Percentiles rank a stretch among this genome's conserved stretches.
phyloP scores from a whole-genome alignment of 2,113 vertebrate species.

The Philantomba maxwellii region DNA sequence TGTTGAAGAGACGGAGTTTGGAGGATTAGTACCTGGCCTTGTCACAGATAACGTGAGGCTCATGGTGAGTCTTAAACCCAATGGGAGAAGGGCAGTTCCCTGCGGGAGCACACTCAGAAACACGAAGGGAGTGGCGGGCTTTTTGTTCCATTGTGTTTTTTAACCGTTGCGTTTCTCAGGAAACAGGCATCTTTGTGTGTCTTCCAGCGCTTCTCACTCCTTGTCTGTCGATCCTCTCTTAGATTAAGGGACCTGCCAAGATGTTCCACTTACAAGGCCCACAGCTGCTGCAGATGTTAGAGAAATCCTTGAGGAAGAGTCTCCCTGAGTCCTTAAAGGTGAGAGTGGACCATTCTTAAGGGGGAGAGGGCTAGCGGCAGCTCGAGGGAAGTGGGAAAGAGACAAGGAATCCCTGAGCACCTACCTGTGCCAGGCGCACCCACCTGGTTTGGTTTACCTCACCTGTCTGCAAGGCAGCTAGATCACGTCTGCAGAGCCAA shows the following conservation, averaged over 20 bases:
- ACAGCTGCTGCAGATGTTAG: conserved; percentile 25
- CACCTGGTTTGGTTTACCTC: not conserved
- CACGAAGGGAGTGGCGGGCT: rapidly evolving
- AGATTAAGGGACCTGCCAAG: not conserved
- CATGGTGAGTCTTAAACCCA: not conserved
- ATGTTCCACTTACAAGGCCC: conserved; percentile 37
- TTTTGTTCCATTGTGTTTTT: not conserved
- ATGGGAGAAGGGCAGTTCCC: not conserved
- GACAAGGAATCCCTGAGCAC: not conserved
- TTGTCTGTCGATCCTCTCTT: not conserved
- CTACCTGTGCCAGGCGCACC: no score
- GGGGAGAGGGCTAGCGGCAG: not conserved
- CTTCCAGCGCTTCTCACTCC: not conserved
- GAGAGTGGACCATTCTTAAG: not conserved
- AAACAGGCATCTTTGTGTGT: not conserved
- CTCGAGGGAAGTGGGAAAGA: not conserved
- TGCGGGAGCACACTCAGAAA: not conserved
- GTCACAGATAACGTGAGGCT: rapidly evolving
- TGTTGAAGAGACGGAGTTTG: not conserved
- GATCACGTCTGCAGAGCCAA: not conserved
- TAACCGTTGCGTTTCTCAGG: not conserved
- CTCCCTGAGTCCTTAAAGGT: conserved; percentile 63
- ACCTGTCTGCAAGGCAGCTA: not conserved
- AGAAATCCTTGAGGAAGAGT: conserved; percentile 26
- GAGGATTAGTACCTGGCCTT: not conserved